These are phyloP conservation scores for Arvicanthis niloticus DNA, from an alignment of 2,113 vertebrate species.

Conservation along the genomic window DNA sequence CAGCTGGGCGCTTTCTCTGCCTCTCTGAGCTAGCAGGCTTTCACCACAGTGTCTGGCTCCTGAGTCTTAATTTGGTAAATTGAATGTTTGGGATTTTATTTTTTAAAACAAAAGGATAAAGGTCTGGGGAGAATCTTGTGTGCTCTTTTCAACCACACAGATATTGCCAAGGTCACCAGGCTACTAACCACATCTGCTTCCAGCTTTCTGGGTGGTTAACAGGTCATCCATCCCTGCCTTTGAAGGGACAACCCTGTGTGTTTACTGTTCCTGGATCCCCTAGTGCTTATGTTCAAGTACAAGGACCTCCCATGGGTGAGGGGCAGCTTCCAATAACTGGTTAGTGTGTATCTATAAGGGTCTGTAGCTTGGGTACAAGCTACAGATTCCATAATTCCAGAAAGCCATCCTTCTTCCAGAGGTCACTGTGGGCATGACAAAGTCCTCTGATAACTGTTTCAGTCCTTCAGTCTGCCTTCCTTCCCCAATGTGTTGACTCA, in stretches of 20 bases:
- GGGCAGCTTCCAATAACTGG: not conserved
- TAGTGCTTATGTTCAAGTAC: not conserved
- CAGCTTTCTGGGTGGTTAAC: not conserved
- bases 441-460: not conserved
- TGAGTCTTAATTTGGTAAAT: too few species aligned
- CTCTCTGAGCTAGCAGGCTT: too few species aligned
- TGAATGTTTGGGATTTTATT: too few species aligned
- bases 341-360: not conserved
- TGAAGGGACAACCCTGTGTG: not conserved
- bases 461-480: not conserved
- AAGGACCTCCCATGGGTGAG: not conserved
- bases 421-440: not conserved
- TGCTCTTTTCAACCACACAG: not conserved
- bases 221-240: not conserved
- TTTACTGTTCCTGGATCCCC: not conserved
- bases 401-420: not conserved
- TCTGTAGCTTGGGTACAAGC: not conserved
- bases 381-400: not conserved
- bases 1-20: too few species aligned
- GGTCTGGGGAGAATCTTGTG: not conserved
- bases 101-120: not conserved
- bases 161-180: not conserved
- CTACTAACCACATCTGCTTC: not conserved
- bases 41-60: too few species aligned
- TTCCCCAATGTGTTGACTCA: not conserved